Conservation (phyloP, 2,888 invertebrate genomes). For the Melipona bicolor region DNA sequence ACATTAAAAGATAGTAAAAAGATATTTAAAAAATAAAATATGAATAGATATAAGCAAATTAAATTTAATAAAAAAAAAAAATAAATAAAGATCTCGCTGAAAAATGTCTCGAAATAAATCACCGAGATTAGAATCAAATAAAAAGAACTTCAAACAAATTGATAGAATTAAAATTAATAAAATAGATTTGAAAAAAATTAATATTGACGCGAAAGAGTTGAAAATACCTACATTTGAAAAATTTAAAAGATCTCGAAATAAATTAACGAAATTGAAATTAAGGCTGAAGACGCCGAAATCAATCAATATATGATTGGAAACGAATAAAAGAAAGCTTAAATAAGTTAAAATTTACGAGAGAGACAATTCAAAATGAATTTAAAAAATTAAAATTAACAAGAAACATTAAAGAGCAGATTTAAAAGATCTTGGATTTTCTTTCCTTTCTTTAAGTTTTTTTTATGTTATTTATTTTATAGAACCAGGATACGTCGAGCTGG, state of each 20-base stretch:
- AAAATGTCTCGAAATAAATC: too few relatives aligned
- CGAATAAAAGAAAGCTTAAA: not conserved
- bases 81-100: too few relatives aligned
- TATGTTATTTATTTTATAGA: not conserved
- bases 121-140: not conserved
- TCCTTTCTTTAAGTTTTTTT: not conserved
- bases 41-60: not conserved
- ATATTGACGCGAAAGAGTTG: too few relatives aligned
- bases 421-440: not conserved
- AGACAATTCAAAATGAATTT: not conserved
- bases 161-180: not conserved
- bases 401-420: too few relatives aligned
- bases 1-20: not conserved
- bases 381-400: not conserved
- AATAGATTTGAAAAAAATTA: too few relatives aligned
- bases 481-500: conserved; percentile 31
- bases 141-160: not conserved
- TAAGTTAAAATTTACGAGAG: not conserved
- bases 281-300: not conserved
- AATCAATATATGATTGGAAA: too few relatives aligned
- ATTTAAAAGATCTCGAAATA: too few relatives aligned
- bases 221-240: too few relatives aligned
- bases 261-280: not conserved
- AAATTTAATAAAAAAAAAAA: not conserved
- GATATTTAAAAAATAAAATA: not conserved